Percentiles rank a stretch among this genome's conserved stretches.
Evolutionary conservation across 92 coral and sea anemone species (phyloP).

Genomic region (Pocillopora meandrina): DNA sequence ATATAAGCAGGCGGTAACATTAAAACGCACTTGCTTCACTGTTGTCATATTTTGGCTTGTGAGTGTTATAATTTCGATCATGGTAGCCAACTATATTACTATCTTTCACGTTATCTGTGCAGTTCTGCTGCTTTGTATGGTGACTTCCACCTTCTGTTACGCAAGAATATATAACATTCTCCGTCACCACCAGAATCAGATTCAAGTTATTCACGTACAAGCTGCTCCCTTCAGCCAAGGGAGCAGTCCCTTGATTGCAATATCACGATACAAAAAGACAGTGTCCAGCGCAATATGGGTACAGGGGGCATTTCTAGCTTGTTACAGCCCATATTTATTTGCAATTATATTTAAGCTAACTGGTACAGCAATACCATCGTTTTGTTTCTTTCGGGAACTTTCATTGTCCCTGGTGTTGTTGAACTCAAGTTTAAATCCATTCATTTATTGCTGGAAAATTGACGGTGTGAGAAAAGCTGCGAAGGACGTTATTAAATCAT

Average conservation of each 20-base stretch:
- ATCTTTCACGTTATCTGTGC: no score
- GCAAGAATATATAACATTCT: neutral
- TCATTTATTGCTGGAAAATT: no score
- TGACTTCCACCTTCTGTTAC: neutral
- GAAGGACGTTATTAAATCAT: no score
- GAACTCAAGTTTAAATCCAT: no score
- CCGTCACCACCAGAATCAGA: neutral
- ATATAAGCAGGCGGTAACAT: neutral
- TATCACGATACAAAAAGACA: neutral
- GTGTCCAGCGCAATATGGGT: conserved; percentile 7
- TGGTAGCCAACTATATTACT: neutral
- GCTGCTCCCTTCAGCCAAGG: neutral
- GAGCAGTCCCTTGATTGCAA: neutral
- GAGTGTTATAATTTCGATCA: neutral
- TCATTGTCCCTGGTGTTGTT: no score
- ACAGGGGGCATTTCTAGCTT: neutral
- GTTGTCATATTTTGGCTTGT: neutral
- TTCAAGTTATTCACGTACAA: neutral
- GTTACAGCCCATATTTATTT: neutral
- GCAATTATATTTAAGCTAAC: neutral
- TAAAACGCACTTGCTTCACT: neutral
- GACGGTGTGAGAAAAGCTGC: no score
- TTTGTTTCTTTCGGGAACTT: no score
- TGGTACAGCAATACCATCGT: no score
- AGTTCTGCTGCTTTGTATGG: neutral